Conservation (phyloP, 2,113 vertebrate genomes). For the Nothobranchius kuhntae region DNA sequence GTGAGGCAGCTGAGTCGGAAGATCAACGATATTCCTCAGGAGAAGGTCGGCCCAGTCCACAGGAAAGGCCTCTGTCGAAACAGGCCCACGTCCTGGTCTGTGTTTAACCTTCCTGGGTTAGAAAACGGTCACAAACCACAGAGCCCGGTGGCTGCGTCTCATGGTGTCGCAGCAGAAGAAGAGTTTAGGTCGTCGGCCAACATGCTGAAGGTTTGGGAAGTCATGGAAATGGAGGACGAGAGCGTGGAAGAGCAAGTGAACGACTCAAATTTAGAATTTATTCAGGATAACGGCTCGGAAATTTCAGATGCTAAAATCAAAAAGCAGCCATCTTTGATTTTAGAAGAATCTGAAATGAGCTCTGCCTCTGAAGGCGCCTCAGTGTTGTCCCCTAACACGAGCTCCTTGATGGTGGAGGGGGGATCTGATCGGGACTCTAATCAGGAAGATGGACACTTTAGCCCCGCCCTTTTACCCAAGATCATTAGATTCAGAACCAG, state of each 20-base stretch:
- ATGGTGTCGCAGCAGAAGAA: constrained; percentile 62
- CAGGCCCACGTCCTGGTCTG: constrained; percentile 78
- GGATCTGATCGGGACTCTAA: constrained; percentile 32
- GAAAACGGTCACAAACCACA: constrained; percentile 44
- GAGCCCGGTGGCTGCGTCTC: constrained; percentile 23
- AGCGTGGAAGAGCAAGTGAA: not conserved
- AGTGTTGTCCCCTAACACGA: constrained; percentile 44
- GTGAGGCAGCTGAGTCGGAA: constrained; percentile 87
- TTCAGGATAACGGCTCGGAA: constrained; percentile 27
- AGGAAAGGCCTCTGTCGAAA: constrained; percentile 51
- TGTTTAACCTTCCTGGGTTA: constrained; percentile 80
- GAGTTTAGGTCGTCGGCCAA: constrained; percentile 81
- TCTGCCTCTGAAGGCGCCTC: constrained; percentile 65
- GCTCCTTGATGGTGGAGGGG: constrained; percentile 36
- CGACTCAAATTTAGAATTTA: constrained; percentile 15
- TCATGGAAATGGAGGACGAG: constrained; percentile 77
- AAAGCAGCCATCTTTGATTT: constrained; percentile 76
- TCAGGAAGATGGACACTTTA: constrained; percentile 46
- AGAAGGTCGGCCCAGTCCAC: constrained; percentile 39
- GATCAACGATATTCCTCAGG: constrained; percentile 79
- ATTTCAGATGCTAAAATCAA: constrained; percentile 26
- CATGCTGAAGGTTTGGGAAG: constrained; percentile 82
- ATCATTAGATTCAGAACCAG: constrained; percentile 72
- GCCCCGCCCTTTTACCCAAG: constrained; percentile 67
- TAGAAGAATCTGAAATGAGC: constrained; percentile 80